phyloP scores from a whole-genome alignment of 2,888 invertebrate species.

The Cordilura impudica region DNA sequence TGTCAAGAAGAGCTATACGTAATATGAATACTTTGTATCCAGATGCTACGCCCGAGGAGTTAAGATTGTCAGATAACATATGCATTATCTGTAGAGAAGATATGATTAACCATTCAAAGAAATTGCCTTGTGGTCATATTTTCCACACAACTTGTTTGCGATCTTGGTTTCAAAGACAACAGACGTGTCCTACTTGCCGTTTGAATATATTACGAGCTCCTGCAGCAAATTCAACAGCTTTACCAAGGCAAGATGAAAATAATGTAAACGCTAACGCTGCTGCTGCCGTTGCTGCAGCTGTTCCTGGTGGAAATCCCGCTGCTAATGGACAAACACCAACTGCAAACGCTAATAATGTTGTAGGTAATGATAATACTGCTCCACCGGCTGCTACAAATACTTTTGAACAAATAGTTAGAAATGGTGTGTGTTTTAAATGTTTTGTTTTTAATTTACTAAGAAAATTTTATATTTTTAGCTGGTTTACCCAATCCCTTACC shows the following conservation, averaged over 20 bases:
- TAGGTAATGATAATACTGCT: constrained; percentile 49
- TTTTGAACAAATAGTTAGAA: constrained; percentile 52
- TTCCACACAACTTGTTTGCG: constrained; percentile 98
- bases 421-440: constrained; percentile 17
- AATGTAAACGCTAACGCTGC: constrained; percentile 61
- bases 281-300: constrained; percentile 56
- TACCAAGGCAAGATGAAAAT: constrained; percentile 68
- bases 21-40: constrained; percentile 99
- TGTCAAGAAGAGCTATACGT: constrained; percentile 96
- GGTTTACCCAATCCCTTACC: constrained; percentile 20
- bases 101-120: constrained; percentile 89
- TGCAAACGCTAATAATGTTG: constrained; percentile 16
- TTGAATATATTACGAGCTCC: constrained; percentile 86
- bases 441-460: too few species aligned
- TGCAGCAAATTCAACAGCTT: constrained; percentile 69
- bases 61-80: constrained; percentile 95
- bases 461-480: too few species aligned
- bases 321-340: constrained; percentile 29
- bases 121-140: constrained; percentile 98
- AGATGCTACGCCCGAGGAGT: constrained; percentile 94
- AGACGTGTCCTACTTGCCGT: constrained; percentile 99
- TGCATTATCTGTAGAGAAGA: constrained; percentile 97
- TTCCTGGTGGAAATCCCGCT: constrained; percentile 29
- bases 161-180: constrained; percentile 99
- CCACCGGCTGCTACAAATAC: constrained; percentile 50